Conservation (phyloP, 2,797 vertebrate species). For the Sparus aurata region DNA sequence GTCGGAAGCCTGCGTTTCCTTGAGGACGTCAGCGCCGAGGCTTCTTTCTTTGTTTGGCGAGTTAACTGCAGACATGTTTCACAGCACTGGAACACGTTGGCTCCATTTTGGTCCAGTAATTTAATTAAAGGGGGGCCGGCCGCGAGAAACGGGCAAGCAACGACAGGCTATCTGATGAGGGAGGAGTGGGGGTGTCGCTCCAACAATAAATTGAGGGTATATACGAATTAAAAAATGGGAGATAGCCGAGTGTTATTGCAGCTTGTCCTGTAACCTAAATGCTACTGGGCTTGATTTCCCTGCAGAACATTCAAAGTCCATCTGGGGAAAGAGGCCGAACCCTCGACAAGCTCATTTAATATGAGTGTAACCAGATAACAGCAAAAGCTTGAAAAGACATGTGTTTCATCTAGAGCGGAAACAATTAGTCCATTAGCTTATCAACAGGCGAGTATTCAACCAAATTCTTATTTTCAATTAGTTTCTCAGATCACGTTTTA, state of each 20-base stretch:
- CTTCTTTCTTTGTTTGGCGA: conserved; percentile 61
- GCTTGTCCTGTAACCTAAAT: conserved; percentile 8
- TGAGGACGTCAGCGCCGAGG: conserved; percentile 7
- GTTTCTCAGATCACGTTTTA: too few species aligned
- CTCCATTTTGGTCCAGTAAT: conserved; percentile 69
- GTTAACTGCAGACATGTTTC: conserved; percentile 65
- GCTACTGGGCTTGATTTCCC: conserved; percentile 24
- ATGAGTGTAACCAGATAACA: neutral
- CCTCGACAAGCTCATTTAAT: neutral
- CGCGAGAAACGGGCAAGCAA: conserved; percentile 52
- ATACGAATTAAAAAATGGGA: neutral
- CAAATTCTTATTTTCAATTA: too few species aligned
- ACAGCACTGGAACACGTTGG: conserved; percentile 58
- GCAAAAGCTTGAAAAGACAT: neutral
- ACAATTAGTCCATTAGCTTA: neutral
- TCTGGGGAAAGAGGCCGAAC: neutral
- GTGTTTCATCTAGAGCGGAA: neutral
- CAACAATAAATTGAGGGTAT: conserved; percentile 40
- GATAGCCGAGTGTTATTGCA: conserved; percentile 12
- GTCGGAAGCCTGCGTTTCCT: conserved; percentile 33
- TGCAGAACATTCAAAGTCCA: neutral
- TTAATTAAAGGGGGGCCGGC: conserved; percentile 60
- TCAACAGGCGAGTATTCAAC: neutral
- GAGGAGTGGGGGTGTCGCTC: conserved; percentile 13
- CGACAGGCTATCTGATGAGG: conserved; percentile 55